These are phyloP conservation scores for Morpho deidamia DNA, from an alignment of 2,888 invertebrate genomes.

Conservation along the genomic window DNA sequence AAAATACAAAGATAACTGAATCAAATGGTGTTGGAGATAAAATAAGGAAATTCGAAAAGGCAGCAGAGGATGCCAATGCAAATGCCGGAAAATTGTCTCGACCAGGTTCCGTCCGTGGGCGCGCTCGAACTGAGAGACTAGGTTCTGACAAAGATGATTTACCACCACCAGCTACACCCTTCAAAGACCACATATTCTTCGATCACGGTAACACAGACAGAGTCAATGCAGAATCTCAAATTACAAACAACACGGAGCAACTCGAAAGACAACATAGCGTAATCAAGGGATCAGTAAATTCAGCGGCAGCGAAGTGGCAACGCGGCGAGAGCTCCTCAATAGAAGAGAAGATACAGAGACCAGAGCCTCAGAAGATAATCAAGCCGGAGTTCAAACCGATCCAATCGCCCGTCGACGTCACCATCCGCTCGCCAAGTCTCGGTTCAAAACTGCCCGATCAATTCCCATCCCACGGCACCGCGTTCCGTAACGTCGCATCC, in stretches of 20 bases:
- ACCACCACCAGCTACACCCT: constrained; percentile 56
- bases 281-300: constrained; percentile 33
- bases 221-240: constrained; percentile 14
- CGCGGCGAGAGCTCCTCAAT: constrained; percentile 37
- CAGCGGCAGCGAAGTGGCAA: constrained; percentile 46
- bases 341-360: constrained; percentile 45
- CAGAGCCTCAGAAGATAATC: constrained; percentile 64
- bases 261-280: constrained; percentile 45
- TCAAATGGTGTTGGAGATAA: constrained; percentile 70
- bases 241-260: constrained; percentile 20
- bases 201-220: constrained; percentile 38
- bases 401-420: constrained; percentile 57
- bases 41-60: constrained; percentile 69
- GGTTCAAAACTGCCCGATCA: constrained; percentile 62
- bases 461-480: constrained; percentile 69
- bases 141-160: constrained; percentile 52
- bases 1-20: constrained; percentile 38
- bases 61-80: constrained; percentile 57
- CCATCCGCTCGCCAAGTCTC: constrained; percentile 66
- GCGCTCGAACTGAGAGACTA: constrained; percentile 39
- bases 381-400: constrained; percentile 69
- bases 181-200: constrained; percentile 38
- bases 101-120: constrained; percentile 54
- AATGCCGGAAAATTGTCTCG: constrained; percentile 47
- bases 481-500: constrained; percentile 67